Base-by-base conservation (phyloP, 30 jellyfish, hydroid and myxozoan genomes). In the Haliclystus octoradiatus region DNA sequence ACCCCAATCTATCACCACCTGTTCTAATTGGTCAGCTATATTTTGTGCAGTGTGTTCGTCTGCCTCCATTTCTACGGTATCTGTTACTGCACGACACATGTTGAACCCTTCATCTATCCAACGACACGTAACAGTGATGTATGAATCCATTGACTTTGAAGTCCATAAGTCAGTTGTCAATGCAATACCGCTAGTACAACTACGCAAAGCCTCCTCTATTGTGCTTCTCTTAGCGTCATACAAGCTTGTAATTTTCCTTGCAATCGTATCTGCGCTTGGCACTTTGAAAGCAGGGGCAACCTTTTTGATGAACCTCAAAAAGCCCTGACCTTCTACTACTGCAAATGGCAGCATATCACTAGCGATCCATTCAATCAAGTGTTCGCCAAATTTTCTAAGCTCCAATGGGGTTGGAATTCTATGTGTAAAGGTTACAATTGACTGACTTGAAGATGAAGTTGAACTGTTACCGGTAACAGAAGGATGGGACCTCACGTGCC, bases 291-390 rank as follows among this genome's bases (percentile, higher is more conserved):
- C 81, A 27, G 81, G 89, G 31, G 66, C 89, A 26, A 76, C 5
- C 52, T 66, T 66, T 1, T 40, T 65, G 69, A 57, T 33, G 22
- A 76, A 50, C 1, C 53, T 33, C 28, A 74, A 80, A 53, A 66
- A 66, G 30, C 81, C 81, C 30, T 76, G 63, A 14, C 78, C 89
- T 69, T 67, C 89, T 28, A 57, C 80, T 69, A 66, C 62, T 69
- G 66, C 50, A 66, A 33, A 66, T 50, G 81, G 89, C 75, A 76
- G 66, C 80, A 76, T 76, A 32, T 66, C 88, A n/a, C n/a, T n/a
- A n/a, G n/a, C n/a, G n/a, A n/a, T n/a, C n/a, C n/a, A n/a, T n/a
- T n/a, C n/a, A n/a, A n/a, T n/a, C n/a, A n/a, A n/a, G n/a, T n/a
- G n/a, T n/a, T n/a, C n/a, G n/a, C n/a, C n/a, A n/a, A n/a, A n/a